Conservation (phyloP, 1,140 invertebrate species). For the Oncopeltus fasciatus region DNA sequence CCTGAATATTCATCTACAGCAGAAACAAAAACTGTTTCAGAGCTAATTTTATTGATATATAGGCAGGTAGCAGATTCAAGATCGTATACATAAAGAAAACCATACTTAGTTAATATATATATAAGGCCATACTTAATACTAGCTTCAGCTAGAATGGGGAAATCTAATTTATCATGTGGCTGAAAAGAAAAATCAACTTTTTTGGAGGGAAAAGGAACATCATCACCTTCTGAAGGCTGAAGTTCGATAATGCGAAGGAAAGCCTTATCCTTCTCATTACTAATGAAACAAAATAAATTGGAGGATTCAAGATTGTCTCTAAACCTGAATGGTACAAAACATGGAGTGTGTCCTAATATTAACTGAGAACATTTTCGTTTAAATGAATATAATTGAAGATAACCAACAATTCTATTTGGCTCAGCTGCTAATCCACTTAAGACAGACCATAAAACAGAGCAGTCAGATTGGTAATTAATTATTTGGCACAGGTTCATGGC, state of each 20-base stretch:
- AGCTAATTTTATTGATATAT: conserved; percentile 97
- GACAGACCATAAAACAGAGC: background rate
- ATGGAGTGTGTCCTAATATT: background rate
- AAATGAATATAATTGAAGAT: background rate
- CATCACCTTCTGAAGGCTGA: background rate
- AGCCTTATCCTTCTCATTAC: background rate
- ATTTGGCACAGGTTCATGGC: conserved; percentile 10
- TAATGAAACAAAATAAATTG: background rate
- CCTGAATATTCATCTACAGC: conserved; percentile 87
- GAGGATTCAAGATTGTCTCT: background rate
- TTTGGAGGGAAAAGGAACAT: background rate
- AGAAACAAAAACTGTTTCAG: conserved; percentile 97
- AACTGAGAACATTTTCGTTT: background rate
- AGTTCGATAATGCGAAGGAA: background rate
- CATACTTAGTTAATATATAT: background rate
- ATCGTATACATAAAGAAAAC: background rate
- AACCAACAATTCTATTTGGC: background rate
- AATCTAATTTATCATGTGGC: background rate
- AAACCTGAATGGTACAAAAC: background rate
- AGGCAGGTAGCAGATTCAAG: conserved; percentile 50
- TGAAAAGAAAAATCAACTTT: background rate
- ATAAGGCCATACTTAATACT: background rate
- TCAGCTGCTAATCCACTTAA: conserved; percentile 1
- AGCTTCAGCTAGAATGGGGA: background rate
- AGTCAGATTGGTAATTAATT: conserved; percentile 7